phyloP scores from a whole-genome alignment of 2,888 invertebrate species.

The Drosophila heteroneura region DNA sequence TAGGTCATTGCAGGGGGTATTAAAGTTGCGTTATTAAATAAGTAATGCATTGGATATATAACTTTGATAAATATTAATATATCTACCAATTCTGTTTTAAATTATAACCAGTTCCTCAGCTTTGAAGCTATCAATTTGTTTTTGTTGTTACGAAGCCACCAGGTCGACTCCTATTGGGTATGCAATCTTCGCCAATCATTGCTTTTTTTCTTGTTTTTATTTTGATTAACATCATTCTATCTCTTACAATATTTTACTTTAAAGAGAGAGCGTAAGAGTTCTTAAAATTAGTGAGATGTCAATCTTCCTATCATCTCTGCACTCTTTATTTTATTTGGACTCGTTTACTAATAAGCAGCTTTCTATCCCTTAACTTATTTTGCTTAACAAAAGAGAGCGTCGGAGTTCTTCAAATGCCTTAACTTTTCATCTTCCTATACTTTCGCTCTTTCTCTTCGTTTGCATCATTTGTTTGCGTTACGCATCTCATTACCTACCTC shows the following conservation, averaged over 20 bases:
- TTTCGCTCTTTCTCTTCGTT: not conserved
- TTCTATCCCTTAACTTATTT: not conserved
- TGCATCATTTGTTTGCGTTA: not conserved
- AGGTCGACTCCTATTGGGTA: too few species aligned
- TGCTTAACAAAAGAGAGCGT: not conserved
- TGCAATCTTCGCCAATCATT: not conserved
- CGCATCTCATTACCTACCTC: conserved; percentile 27
- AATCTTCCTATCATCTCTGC: not conserved
- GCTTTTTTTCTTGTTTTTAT: not conserved
- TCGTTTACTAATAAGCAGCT: not conserved
- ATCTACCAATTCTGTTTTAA: not conserved
- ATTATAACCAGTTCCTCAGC: not conserved
- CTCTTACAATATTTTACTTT: not conserved
- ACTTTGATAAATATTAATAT: not conserved
- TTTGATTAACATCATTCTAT: conserved; percentile 2
- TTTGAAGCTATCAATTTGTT: not conserved
- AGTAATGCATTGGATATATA: not conserved
- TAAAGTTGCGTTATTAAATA: not conserved
- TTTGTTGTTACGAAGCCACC: not conserved
- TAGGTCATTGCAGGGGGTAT: not conserved
- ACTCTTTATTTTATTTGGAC: not conserved
- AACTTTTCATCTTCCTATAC: conserved; percentile 7
- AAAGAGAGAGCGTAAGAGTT: not conserved
- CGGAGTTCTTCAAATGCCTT: not conserved
- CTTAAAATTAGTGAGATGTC: conserved; percentile 3